Conservation (phyloP, 2,797 vertebrate species). For the Neopelma chrysocephalum region DNA sequence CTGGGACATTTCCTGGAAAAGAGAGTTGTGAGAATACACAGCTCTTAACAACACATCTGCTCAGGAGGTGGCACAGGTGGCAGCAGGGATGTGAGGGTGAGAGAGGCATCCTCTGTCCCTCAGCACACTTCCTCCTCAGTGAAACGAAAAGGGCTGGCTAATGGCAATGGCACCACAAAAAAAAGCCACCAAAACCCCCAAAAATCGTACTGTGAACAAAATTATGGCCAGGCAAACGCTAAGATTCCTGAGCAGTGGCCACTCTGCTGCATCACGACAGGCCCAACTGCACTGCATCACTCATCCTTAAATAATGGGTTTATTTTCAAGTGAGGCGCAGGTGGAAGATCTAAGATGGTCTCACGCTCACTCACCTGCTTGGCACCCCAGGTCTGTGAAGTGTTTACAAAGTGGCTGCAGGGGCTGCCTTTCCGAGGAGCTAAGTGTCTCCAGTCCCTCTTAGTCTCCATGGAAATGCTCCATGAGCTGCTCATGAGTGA, state of each 20-base stretch:
- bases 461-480: neutral
- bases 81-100: rapidly evolving
- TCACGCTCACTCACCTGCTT: neutral
- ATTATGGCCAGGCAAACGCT: neutral
- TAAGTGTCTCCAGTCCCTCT: neutral
- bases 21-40: neutral
- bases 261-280: neutral
- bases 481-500: neutral
- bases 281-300: rapidly evolving
- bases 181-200: neutral
- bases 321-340: rapidly evolving
- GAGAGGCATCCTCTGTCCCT: neutral
- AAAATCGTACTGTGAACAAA: neutral
- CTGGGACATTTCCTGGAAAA: slow-evolving; percentile 95
- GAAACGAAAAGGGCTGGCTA: neutral
- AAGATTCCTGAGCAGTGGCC: neutral
- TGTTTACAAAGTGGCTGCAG: neutral
- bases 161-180: neutral
- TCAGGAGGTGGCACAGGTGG: rapidly evolving
- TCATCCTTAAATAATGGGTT: neutral
- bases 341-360: neutral
- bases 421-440: neutral
- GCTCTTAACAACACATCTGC: neutral
- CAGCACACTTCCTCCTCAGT: rapidly evolving
- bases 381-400: rapidly evolving